Evolutionary conservation across 2,113 vertebrate species (phyloP).

Genomic region (Lepus timidus): DNA sequence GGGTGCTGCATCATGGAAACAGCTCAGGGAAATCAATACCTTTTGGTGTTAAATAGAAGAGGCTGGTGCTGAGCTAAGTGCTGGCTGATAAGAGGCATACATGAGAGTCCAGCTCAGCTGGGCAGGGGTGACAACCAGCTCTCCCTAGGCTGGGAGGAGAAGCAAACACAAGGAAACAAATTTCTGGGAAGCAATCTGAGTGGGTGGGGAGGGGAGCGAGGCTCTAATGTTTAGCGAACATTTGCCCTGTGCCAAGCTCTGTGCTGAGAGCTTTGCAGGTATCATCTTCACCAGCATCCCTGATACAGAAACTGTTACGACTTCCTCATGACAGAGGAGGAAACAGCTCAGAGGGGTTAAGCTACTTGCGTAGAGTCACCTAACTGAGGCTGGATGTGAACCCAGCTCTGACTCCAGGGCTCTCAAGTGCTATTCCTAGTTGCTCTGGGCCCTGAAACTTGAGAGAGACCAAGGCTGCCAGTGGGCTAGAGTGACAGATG

Average conservation of each 20-base stretch:
- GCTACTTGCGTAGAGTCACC: background rate
- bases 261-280: background rate
- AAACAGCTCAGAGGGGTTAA: conserved; percentile 42
- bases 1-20: conserved; percentile 2
- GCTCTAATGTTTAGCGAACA: background rate
- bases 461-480: background rate
- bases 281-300: background rate
- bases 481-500: background rate
- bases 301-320: background rate
- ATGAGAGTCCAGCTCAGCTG: conserved; percentile 40
- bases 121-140: background rate
- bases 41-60: conserved; percentile 54
- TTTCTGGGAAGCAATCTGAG: conserved; percentile 55
- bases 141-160: conserved; percentile 55
- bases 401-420: background rate
- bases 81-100: conserved; percentile 36
- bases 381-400: background rate
- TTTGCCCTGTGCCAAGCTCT: background rate
- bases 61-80: background rate
- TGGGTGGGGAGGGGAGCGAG: background rate
- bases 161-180: conserved; percentile 51
- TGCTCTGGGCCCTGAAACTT: conserved; percentile 25
- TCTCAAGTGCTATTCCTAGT: background rate
- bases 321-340: conserved; percentile 2
- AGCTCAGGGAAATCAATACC: conserved; percentile 51